phyloP scores from a whole-genome alignment of 2,888 invertebrate species.

The Chesias legatella region DNA sequence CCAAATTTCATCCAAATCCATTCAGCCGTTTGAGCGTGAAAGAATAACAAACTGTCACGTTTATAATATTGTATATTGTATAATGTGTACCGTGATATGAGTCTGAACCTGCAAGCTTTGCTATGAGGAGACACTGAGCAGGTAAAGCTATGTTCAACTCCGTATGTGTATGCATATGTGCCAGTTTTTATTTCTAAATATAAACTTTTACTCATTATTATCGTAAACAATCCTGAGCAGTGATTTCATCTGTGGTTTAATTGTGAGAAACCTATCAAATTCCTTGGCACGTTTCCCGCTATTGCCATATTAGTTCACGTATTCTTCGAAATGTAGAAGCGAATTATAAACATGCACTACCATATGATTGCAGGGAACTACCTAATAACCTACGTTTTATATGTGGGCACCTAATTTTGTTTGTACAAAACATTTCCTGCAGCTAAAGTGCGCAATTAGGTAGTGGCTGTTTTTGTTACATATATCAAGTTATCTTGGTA shows the following conservation, averaged over 20 bases:
- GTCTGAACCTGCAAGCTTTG: neutral
- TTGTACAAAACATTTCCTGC: conserved; percentile 48
- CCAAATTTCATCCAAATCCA: no score
- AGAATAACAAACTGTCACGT: no score
- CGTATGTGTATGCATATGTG: no score
- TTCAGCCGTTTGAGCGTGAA: no score
- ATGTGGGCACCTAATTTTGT: conserved; percentile 33
- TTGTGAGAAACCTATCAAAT: conserved; percentile 24
- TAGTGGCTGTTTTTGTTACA: conserved; percentile 45
- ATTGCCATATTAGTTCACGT: conserved; percentile 36
- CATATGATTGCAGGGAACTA: conserved; percentile 29
- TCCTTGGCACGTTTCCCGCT: conserved; percentile 27
- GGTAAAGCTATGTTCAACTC: no score
- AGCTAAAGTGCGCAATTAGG: conserved; percentile 48
- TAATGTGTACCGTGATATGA: no score
- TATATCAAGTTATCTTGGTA: conserved; percentile 45
- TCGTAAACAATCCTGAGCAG: conserved; percentile 18
- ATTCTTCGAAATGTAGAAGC: conserved; percentile 33
- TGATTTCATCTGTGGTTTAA: conserved; percentile 38
- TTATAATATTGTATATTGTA: no score
- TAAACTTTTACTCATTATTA: no score
- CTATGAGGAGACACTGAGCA: conserved; percentile 1
- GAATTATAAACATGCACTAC: conserved; percentile 31
- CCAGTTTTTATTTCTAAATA: conserved; percentile 29
- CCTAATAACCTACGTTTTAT: conserved; percentile 22